Percentiles rank a stretch among this genome's conserved stretches.
These are phyloP conservation scores for Rhynchotus rufescens DNA, from an alignment of 2,797 vertebrate species.

Conservation along the genomic window DNA sequence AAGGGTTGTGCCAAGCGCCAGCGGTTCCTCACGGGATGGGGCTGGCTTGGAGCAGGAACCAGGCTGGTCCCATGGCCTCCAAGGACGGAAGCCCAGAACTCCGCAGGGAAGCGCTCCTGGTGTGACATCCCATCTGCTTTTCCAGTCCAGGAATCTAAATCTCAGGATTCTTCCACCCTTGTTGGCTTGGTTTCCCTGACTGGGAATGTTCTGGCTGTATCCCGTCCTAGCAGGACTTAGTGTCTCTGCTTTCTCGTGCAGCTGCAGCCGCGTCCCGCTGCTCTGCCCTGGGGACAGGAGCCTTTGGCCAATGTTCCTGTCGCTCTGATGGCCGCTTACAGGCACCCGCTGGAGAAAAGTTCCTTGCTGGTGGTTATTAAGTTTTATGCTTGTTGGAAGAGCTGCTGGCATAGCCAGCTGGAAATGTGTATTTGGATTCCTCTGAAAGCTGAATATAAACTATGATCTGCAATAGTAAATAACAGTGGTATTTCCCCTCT, in stretches of 20 bases:
- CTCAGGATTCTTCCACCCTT: background rate
- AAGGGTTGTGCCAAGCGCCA: background rate
- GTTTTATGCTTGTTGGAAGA: background rate
- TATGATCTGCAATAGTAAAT: background rate
- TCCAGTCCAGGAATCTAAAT: background rate
- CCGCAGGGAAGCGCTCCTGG: background rate
- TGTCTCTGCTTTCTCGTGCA: background rate
- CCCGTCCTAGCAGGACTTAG: background rate
- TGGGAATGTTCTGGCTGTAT: background rate
- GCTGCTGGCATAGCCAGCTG: background rate
- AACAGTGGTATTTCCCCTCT: background rate
- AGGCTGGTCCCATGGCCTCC: background rate
- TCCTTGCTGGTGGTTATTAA: background rate
- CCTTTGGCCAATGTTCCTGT: background rate
- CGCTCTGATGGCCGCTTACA: background rate
- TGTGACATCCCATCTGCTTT: background rate
- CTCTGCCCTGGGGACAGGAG: background rate
- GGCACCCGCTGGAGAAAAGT: background rate
- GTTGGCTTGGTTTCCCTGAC: background rate
- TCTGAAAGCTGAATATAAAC: slow-evolving; percentile 1
- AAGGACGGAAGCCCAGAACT: background rate
- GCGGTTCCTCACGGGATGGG: background rate
- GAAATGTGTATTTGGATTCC: slow-evolving; percentile 13
- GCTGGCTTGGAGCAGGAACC: background rate
- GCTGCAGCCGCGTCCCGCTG: rapidly evolving